A percentile compares a stretch with the other conserved stretches of the same genome.
Evolutionary conservation across 1,140 invertebrate species (phyloP).

Genomic region (Gonatopus flavifemur): DNA sequence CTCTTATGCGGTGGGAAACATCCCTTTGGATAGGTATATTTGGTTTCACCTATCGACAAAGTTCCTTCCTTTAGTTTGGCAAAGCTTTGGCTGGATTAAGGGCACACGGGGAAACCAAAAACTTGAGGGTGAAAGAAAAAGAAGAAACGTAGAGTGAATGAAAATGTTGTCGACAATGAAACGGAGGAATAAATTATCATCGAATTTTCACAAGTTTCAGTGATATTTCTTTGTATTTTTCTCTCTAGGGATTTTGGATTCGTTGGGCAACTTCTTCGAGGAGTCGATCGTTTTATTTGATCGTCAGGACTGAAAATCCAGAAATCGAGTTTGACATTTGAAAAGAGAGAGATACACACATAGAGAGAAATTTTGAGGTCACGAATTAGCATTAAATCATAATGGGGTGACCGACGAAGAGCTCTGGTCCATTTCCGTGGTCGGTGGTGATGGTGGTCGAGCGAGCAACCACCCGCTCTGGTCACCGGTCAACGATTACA

Average conservation of each 20-base stretch:
- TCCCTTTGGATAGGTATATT: background rate
- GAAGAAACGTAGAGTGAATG: background rate
- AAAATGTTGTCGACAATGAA: background rate
- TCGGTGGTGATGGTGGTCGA: constrained; percentile 5
- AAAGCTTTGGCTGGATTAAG: background rate
- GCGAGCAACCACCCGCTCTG: constrained; percentile 13
- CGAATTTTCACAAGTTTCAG: too few species aligned
- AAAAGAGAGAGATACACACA: too few species aligned
- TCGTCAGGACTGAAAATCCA: too few species aligned
- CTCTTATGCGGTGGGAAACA: background rate
- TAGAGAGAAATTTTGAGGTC: constrained; percentile 16
- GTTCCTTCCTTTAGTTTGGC: background rate
- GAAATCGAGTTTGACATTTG: too few species aligned
- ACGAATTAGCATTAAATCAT: constrained; percentile 27
- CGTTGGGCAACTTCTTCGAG: too few species aligned
- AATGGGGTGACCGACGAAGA: constrained; percentile 15
- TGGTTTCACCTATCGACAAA: background rate
- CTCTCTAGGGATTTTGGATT: too few species aligned
- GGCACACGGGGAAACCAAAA: background rate
- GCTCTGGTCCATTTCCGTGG: constrained; percentile 20
- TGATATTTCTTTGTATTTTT: too few species aligned
- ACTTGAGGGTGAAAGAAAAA: constrained; percentile 2
- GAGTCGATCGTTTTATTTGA: too few species aligned
- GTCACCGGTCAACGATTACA: constrained; percentile 24
- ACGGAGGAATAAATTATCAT: too few species aligned